Evolutionary conservation across 2,113 vertebrate species (phyloP).

Genomic region (Garra rufa): DNA sequence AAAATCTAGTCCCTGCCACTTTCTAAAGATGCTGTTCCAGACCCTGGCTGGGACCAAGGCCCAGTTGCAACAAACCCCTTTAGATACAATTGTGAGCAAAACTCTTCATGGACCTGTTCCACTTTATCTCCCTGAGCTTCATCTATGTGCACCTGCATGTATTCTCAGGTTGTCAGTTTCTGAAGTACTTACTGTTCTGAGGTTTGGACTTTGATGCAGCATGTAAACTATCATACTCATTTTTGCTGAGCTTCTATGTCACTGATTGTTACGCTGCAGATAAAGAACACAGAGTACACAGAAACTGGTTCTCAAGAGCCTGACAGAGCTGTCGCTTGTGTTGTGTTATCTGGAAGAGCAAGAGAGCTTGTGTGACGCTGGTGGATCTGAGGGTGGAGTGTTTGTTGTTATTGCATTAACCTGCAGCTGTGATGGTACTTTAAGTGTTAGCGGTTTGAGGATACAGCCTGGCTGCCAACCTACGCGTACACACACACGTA

Average conservation of each 20-base stretch:
- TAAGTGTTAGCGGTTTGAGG: conserved; percentile 53
- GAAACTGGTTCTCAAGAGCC: conserved; percentile 5
- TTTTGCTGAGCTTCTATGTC: conserved; percentile 7
- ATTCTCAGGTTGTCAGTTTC: not conserved
- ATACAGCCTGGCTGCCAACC: conserved; percentile 39
- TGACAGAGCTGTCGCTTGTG: not conserved
- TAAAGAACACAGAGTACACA: not conserved
- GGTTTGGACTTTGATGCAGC: not conserved
- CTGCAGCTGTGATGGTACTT: conserved; percentile 47
- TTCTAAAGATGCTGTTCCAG: conserved; percentile 19
- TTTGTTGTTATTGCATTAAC: conserved; percentile 53
- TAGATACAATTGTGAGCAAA: not conserved
- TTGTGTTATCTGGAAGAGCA: conserved; percentile 41
- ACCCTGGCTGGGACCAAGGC: not conserved
- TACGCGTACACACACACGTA: conserved; percentile 37
- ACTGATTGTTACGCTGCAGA: not conserved
- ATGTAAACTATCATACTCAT: not conserved
- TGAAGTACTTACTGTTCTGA: not conserved
- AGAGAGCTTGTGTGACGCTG: conserved; percentile 48
- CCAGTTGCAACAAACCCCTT: not conserved
- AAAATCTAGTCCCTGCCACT: conserved; percentile 22
- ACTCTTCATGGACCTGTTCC: not conserved
- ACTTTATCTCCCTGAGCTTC: not conserved
- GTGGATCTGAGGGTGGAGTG: conserved; percentile 42
- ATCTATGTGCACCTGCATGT: not conserved